Conservation (phyloP, 2,888 invertebrate genomes). For the Aporophyla nigra region DNA sequence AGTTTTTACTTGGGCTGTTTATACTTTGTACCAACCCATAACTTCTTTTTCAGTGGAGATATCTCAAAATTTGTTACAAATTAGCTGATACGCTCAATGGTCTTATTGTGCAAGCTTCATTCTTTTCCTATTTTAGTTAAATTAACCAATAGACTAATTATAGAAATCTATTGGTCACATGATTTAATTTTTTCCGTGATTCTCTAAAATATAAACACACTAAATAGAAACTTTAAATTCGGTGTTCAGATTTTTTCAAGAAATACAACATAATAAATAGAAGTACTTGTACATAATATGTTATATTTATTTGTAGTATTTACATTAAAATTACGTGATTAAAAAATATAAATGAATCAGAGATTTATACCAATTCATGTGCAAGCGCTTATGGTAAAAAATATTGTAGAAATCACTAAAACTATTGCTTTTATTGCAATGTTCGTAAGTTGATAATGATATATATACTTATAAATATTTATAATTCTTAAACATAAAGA, state of each 20-base stretch:
- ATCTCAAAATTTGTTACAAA: not conserved
- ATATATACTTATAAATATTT: not conserved
- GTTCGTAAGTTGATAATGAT: too few relatives aligned
- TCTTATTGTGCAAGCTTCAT: conserved; percentile 36
- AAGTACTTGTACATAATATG: not conserved
- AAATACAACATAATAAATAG: too few relatives aligned
- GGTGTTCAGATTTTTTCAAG: not conserved
- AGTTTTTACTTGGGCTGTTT: not conserved
- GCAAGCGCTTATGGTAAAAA: conserved; percentile 10
- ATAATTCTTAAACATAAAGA: conserved; percentile 13
- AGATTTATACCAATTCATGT: conserved; percentile 9
- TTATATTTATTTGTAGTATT: conserved; percentile 4
- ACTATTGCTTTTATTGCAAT: not conserved
- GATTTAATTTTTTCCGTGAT: not conserved
- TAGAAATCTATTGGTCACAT: not conserved
- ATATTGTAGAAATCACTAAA: conserved; percentile 25
- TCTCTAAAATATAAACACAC: conserved; percentile 2
- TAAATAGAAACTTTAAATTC: not conserved
- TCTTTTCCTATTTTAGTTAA: not conserved
- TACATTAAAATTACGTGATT: not conserved
- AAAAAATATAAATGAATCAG: not conserved
- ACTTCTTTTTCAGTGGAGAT: not conserved
- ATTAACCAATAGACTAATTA: not conserved
- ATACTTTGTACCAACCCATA: not conserved
- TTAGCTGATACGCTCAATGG: not conserved